Evolutionary conservation across 92 coral and sea anemone species (phyloP).

Genomic region (Montipora capitata): DNA sequence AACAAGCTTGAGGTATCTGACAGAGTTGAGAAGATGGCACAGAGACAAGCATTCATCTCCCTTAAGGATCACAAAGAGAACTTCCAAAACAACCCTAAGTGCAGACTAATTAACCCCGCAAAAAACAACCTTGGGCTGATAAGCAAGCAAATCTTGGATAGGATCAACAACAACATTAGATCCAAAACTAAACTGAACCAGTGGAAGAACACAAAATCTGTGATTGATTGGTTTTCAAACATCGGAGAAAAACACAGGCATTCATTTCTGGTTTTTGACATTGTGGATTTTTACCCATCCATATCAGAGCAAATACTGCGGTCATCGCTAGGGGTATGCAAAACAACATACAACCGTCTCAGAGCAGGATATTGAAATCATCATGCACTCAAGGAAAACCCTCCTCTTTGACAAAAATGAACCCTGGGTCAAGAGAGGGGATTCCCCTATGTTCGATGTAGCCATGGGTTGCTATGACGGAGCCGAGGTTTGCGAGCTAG

Average conservation of each 20-base stretch:
- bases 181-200: conserved; percentile 34
- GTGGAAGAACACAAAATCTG: too few relatives aligned
- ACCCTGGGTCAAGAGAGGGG: neutral
- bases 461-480: neutral
- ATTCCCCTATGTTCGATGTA: conserved; percentile 18
- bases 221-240: too few relatives aligned
- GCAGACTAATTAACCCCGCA: conserved; percentile 30
- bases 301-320: neutral
- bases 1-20: conserved; percentile 32
- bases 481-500: conserved; percentile 22
- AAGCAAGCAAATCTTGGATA: conserved; percentile 61
- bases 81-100: conserved; percentile 54
- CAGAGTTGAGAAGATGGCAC: conserved; percentile 46
- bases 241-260: too few relatives aligned
- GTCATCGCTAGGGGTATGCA: too few relatives aligned
- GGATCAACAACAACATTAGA: conserved; percentile 41
- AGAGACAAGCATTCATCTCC: conserved; percentile 48
- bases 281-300: conserved; percentile 23
- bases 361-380: neutral
- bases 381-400: too few relatives aligned
- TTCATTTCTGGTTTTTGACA: conserved; percentile 12
- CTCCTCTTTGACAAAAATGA: too few relatives aligned
- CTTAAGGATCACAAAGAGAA: conserved; percentile 59
- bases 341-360: too few relatives aligned
- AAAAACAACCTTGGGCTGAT: conserved; percentile 14